phyloP scores from a whole-genome alignment of 1,140 invertebrate genomes.

The Vanessa atalanta region DNA sequence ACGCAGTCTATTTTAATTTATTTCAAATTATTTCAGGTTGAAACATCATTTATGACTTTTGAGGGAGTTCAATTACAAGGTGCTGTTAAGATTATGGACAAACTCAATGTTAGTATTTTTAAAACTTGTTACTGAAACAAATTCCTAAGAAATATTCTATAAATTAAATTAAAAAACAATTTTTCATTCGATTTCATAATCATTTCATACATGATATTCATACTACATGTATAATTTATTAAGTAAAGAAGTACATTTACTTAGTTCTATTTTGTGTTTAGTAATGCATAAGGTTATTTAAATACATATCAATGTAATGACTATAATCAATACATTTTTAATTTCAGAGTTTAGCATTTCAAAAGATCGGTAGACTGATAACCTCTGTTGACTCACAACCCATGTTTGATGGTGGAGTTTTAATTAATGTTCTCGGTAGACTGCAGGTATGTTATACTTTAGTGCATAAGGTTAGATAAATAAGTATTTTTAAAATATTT shows the following conservation, averaged over 20 bases:
- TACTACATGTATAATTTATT: neutral
- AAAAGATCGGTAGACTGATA: constrained; percentile 95
- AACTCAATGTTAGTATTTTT: constrained; percentile 89
- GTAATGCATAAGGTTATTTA: too few relatives aligned
- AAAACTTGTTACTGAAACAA: neutral
- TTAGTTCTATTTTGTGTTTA: too few relatives aligned
- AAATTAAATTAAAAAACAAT: neutral
- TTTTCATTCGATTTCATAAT: too few relatives aligned
- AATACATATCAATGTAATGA: too few relatives aligned
- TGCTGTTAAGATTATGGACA: constrained; percentile 95
- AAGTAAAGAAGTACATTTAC: too few relatives aligned
- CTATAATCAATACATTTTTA: constrained; percentile 5
- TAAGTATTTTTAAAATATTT: neutral
- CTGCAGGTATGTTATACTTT: constrained; percentile 87
- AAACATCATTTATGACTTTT: constrained; percentile 97
- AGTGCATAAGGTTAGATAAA: neutral
- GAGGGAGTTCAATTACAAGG: constrained; percentile 96
- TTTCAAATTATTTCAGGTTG: constrained; percentile 83
- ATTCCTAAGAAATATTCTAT: neutral
- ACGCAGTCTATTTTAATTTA: neutral
- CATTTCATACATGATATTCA: neutral
- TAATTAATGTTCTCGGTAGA: constrained; percentile 96
- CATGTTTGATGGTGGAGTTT: constrained; percentile 96
- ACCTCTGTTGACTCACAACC: constrained; percentile 97
- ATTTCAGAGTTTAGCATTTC: constrained; percentile 87